Percentiles rank a stretch among this genome's conserved stretches.
Conservation (phyloP, 2,113 vertebrate genomes). For the Telmatochromis sp. region DNA sequence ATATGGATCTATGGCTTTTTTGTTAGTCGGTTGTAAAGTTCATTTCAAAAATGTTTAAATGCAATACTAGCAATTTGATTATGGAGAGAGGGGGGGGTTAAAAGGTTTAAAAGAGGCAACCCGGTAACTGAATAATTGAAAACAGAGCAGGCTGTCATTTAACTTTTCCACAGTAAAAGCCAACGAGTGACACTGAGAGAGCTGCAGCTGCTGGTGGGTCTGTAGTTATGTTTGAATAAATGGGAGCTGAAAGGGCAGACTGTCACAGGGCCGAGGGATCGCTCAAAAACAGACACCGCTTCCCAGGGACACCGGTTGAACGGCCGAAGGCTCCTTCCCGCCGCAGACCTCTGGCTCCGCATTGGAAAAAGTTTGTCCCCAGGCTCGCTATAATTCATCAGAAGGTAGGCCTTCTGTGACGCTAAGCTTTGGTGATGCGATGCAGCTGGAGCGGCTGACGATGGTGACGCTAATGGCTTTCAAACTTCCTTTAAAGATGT, state of each 20-base stretch:
- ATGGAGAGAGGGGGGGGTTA: not conserved
- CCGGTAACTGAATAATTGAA: slow-evolving; percentile 7
- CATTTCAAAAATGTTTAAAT: not conserved
- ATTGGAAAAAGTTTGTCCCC: slow-evolving; percentile 7
- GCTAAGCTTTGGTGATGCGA: slow-evolving; percentile 39
- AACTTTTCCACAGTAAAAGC: not conserved
- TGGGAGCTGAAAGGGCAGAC: slow-evolving; percentile 17
- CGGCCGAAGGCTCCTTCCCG: not conserved
- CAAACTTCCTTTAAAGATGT: slow-evolving; percentile 53
- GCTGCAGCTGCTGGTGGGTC: slow-evolving; percentile 31
- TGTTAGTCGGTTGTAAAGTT: not conserved
- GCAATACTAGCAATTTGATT: not conserved
- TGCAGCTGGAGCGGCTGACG: slow-evolving; percentile 50
- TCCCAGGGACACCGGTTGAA: slow-evolving; percentile 20
- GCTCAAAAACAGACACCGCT: not conserved
- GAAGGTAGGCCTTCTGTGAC: slow-evolving; percentile 7
- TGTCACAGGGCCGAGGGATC: slow-evolving; percentile 1
- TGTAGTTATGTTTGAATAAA: not conserved
- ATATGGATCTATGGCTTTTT: not conserved
- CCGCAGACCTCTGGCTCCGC: not conserved
- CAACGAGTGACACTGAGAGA: not conserved
- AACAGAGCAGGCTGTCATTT: not conserved
- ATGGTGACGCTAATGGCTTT: slow-evolving; percentile 49
- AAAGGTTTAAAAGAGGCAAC: not conserved
- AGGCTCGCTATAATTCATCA: not conserved